Evolutionary conservation across 2,113 vertebrate genomes (phyloP).

Genomic region (Phalacrocorax brasilianus): DNA sequence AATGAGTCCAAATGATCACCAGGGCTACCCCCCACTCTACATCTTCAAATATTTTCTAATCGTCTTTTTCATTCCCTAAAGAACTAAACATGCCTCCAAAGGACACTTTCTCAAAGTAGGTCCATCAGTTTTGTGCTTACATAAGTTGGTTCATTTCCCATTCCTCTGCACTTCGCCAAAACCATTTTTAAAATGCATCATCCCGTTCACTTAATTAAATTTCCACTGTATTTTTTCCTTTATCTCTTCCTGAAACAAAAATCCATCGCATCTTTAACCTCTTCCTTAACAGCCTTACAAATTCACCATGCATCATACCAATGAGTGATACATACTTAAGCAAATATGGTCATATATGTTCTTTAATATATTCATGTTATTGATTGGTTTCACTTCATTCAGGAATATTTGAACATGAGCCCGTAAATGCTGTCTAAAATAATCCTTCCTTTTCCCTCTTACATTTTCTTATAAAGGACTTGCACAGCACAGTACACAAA

Average conservation of each 20-base stretch:
- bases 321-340: neutral
- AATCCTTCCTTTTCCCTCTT: neutral
- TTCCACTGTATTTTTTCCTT: conserved; percentile 21
- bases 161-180: conserved; percentile 14
- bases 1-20: neutral
- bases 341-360: neutral
- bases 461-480: neutral
- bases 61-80: neutral
- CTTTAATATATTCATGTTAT: neutral
- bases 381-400: neutral
- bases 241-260: conserved; percentile 27
- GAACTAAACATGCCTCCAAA: neutral
- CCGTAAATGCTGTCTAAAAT: neutral
- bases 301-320: neutral
- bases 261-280: neutral
- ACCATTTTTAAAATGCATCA: conserved; percentile 25
- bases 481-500: neutral
- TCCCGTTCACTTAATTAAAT: conserved; percentile 30
- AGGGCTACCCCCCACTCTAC: neutral
- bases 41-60: neutral
- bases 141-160: neutral
- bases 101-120: neutral
- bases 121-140: neutral
- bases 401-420: neutral
- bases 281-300: neutral